Base-by-base conservation (phyloP, 2,888 invertebrate genomes). In the Tineola bisselliella region DNA sequence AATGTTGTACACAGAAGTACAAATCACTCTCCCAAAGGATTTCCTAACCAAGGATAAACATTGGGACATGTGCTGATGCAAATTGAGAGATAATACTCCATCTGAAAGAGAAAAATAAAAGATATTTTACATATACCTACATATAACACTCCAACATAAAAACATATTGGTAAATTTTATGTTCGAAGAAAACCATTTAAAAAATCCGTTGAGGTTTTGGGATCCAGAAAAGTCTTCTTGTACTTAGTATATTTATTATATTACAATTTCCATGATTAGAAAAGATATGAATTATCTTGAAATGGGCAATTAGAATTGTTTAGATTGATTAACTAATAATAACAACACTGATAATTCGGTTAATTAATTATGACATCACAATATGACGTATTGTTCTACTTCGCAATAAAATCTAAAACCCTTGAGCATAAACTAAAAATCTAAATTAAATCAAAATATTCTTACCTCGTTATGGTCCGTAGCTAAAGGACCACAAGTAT, bases 21-120 rank as follows among this genome's bases (percentile, higher is more conserved):
- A 18, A 56, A 18, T 60, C 8, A 38, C 5, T 52, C 62, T 63
- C 89, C 89, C 0, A 86, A 68, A 15, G 87, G 88, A 69, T 89
- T 89, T 17, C 77, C 76, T 0, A 89, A 62, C 89, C 89, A 89
- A 1, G 89, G 89, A 68, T 87, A 89, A 0, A 67, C 69, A 0
- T 65, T 57, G 0, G 89, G 89, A 65, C 89, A 89, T 0, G 64
- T 62, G 17, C 65, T 71, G 2, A 17, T 15, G 68, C 89, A 89
- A 1, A 76, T 65, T 3, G 71, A 70, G 79, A 89, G 82, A 70
- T 79, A 87, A 64, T 87, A 78, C 15, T 70, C 65, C 60, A 66
- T 0, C 73, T 76, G 67, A 31, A 67, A 68, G 57, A 59, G 18
- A 54, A 54, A 54, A n/a, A n/a, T n/a, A n/a, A n/a, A n/a, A n/a